Conservation (phyloP, 2,113 vertebrate species). For the Atherinomorus stipes region DNA sequence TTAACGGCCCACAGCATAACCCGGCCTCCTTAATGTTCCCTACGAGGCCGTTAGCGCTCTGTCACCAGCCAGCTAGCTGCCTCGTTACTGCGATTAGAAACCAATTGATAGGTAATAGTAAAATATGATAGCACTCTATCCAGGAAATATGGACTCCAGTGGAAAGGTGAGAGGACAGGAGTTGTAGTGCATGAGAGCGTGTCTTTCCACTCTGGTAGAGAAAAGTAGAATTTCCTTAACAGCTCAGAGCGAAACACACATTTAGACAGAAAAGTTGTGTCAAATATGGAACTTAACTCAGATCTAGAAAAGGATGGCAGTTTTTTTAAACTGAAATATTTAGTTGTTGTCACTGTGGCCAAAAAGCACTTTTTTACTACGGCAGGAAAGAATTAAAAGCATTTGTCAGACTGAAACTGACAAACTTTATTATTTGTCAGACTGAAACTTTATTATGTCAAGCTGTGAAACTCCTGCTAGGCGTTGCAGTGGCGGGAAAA, state of each 20-base stretch:
- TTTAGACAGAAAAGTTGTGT: too few species aligned
- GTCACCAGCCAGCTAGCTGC: slow-evolving; percentile 85
- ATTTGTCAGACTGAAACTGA: too few species aligned
- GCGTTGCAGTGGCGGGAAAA: too few species aligned
- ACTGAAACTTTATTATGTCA: too few species aligned
- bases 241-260: not conserved
- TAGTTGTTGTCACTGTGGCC: too few species aligned
- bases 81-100: slow-evolving; percentile 88
- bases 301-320: too few species aligned
- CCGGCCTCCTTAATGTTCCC: slow-evolving; percentile 88
- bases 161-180: slow-evolving; percentile 67
- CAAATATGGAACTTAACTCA: too few species aligned
- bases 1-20: slow-evolving; percentile 89
- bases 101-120: slow-evolving; percentile 90
- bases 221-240: not conserved
- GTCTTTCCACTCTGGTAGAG: not conserved
- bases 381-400: too few species aligned
- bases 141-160: slow-evolving; percentile 81
- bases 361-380: too few species aligned
- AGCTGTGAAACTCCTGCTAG: too few species aligned
- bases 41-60: slow-evolving; percentile 85
- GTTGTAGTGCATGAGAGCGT: slow-evolving; percentile 11
- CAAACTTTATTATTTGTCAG: too few species aligned
- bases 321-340: too few species aligned
- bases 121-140: slow-evolving; percentile 84